These are phyloP conservation scores for Monoplex corrugatus DNA, from an alignment of 2,888 invertebrate genomes.

Conservation along the genomic window DNA sequence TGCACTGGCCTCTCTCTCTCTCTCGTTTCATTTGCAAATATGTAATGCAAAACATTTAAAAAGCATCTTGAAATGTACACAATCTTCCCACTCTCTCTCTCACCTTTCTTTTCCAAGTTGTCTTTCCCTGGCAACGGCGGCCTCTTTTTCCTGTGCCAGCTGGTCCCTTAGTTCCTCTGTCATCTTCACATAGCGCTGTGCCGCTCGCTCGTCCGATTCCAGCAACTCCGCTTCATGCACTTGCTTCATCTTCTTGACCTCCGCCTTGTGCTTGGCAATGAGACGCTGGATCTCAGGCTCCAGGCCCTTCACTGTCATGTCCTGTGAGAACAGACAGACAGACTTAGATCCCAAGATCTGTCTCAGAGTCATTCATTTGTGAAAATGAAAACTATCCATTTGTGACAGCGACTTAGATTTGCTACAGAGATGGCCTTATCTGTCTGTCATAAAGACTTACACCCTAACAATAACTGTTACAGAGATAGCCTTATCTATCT, in stretches of 20 bases:
- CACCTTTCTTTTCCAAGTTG: slow-evolving; percentile 80
- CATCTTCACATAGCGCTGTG: slow-evolving; percentile 79
- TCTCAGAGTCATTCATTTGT: too few species aligned
- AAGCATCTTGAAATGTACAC: background rate
- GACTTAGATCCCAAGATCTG: too few species aligned
- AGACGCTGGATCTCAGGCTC: slow-evolving; percentile 82
- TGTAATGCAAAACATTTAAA: background rate
- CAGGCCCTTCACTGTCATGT: slow-evolving; percentile 82
- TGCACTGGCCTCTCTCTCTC: too few species aligned
- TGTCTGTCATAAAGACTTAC: too few species aligned
- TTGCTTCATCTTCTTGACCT: slow-evolving; percentile 80
- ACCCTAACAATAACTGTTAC: too few species aligned
- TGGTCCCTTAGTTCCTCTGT: slow-evolving; percentile 81
- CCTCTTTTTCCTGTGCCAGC: slow-evolving; percentile 80
- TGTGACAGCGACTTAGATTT: too few species aligned
- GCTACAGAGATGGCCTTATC: too few species aligned
- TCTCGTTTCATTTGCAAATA: background rate
- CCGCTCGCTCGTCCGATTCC: slow-evolving; percentile 80
- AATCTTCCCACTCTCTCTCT: background rate
- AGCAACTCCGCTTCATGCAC: slow-evolving; percentile 81
- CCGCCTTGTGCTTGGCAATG: slow-evolving; percentile 81
- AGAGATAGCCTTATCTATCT: too few species aligned
- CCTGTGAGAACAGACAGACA: too few species aligned
- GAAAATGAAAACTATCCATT: too few species aligned
- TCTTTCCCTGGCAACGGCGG: slow-evolving; percentile 80